phyloP scores from a whole-genome alignment of 2,888 invertebrate genomes.

The Mythimna loreyi region DNA sequence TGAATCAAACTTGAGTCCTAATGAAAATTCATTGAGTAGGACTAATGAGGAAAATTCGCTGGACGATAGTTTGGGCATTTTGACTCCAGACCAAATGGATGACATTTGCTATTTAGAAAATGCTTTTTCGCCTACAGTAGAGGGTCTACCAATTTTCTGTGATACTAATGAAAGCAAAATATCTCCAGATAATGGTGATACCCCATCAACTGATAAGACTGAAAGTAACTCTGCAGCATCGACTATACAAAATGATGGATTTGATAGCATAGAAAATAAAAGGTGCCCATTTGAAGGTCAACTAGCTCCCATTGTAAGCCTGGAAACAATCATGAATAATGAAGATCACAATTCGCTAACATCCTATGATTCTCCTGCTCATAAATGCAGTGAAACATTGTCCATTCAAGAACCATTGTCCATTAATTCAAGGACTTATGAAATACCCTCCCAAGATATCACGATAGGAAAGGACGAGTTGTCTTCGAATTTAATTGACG shows the following conservation, averaged over 20 bases:
- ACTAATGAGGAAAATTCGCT: constrained; percentile 95
- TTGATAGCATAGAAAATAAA: constrained; percentile 76
- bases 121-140: constrained; percentile 92
- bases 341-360: constrained; percentile 69
- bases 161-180: constrained; percentile 84
- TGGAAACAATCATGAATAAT: constrained; percentile 75
- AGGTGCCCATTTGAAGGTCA: constrained; percentile 66
- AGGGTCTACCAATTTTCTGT: constrained; percentile 90
- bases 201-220: constrained; percentile 91
- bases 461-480: constrained; percentile 73
- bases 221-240: constrained; percentile 89
- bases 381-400: constrained; percentile 58
- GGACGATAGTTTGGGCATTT: constrained; percentile 96
- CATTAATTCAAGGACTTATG: constrained; percentile 73
- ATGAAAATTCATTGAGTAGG: constrained; percentile 85
- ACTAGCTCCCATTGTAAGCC: constrained; percentile 76
- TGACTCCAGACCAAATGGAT: constrained; percentile 97
- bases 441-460: constrained; percentile 63
- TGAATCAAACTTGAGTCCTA: constrained; percentile 85
- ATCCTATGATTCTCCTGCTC: constrained; percentile 61
- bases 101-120: constrained; percentile 92
- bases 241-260: constrained; percentile 88
- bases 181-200: constrained; percentile 88
- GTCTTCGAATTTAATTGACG: constrained; percentile 84
- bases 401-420: constrained; percentile 70